A percentile compares a stretch with the other conserved stretches of the same genome.
phyloP scores from a whole-genome alignment of 2,888 invertebrate genomes.

The Mesopsocus fuscifrons region DNA sequence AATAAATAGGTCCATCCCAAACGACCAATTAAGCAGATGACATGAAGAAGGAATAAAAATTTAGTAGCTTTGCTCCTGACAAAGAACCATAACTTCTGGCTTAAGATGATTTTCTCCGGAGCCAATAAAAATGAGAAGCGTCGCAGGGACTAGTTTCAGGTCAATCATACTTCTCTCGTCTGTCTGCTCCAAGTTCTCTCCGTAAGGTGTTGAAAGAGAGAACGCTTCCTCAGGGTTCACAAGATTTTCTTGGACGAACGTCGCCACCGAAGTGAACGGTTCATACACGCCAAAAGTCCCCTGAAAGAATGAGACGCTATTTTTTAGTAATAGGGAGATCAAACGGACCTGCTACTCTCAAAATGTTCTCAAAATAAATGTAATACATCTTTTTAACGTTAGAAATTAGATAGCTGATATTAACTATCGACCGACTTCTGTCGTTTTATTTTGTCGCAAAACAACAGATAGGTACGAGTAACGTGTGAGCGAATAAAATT shows the following conservation, averaged over 20 bases:
- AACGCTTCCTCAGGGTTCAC: slow-evolving; percentile 49
- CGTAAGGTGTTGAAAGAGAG: slow-evolving; percentile 43
- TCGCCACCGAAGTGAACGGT: slow-evolving; percentile 47
- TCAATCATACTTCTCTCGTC: slow-evolving; percentile 58
- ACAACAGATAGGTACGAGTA: too few relatives aligned
- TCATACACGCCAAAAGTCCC: slow-evolving; percentile 81
- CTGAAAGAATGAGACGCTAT: slow-evolving; percentile 31
- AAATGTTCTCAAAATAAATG: not conserved
- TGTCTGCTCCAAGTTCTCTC: slow-evolving; percentile 39
- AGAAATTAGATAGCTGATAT: too few relatives aligned
- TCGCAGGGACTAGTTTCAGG: slow-evolving; percentile 62
- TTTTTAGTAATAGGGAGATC: slow-evolving; percentile 2
- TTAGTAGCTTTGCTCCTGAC: too few relatives aligned
- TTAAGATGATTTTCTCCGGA: slow-evolving; percentile 38
- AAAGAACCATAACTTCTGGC: too few relatives aligned
- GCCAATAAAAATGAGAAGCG: slow-evolving; percentile 57
- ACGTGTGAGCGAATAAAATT: too few relatives aligned
- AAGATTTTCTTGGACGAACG: slow-evolving; percentile 62
- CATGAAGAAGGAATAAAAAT: slow-evolving; percentile 15
- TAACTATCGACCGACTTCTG: too few relatives aligned
- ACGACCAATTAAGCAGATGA: not conserved
- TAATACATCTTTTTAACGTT: too few relatives aligned
- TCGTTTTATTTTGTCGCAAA: too few relatives aligned
- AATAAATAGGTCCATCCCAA: not conserved
- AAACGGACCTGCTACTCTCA: not conserved